These are phyloP conservation scores for Silurus glanis DNA, from an alignment of 2,113 vertebrate genomes.

Conservation along the genomic window DNA sequence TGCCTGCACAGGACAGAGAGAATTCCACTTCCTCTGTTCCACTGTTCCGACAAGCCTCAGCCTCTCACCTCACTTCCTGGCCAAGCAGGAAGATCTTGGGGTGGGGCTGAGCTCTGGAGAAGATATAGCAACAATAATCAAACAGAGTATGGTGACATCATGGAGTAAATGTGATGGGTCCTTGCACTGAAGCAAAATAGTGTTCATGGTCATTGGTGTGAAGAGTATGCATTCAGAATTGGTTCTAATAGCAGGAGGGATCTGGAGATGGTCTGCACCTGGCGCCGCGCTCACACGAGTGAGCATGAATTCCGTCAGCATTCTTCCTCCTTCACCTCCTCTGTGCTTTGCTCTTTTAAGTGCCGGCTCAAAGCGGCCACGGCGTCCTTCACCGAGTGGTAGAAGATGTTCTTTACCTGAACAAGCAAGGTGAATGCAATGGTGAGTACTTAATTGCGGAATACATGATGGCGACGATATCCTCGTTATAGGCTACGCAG, in stretches of 20 bases:
- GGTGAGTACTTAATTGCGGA: neutral
- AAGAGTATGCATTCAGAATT: neutral
- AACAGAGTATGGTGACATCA: constrained; percentile 38
- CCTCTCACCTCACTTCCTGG: constrained; percentile 34
- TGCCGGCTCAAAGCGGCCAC: constrained; percentile 80
- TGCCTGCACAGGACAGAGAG: constrained; percentile 24
- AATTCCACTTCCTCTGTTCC: constrained; percentile 19
- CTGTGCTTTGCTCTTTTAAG: constrained; percentile 53
- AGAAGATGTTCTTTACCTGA: constrained; percentile 89
- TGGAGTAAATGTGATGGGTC: constrained; percentile 5
- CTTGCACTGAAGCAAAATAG: constrained; percentile 27
- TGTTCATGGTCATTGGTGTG: constrained; percentile 3
- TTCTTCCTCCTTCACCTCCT: constrained; percentile 65
- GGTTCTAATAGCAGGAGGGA: constrained; percentile 3
- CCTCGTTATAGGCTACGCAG: neutral
- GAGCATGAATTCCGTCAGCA: constrained; percentile 58
- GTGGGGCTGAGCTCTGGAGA: neutral
- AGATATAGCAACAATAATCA: constrained; percentile 22
- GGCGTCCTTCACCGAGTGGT: constrained; percentile 87
- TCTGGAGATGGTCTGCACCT: constrained; percentile 30
- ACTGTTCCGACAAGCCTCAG: constrained; percentile 15
- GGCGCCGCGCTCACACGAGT: neutral
- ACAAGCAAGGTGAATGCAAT: constrained; percentile 17
- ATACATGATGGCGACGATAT: neutral
- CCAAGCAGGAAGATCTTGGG: constrained; percentile 36